Base-by-base conservation (phyloP, 2,797 vertebrate genomes). In the Alfaro cultratus region DNA sequence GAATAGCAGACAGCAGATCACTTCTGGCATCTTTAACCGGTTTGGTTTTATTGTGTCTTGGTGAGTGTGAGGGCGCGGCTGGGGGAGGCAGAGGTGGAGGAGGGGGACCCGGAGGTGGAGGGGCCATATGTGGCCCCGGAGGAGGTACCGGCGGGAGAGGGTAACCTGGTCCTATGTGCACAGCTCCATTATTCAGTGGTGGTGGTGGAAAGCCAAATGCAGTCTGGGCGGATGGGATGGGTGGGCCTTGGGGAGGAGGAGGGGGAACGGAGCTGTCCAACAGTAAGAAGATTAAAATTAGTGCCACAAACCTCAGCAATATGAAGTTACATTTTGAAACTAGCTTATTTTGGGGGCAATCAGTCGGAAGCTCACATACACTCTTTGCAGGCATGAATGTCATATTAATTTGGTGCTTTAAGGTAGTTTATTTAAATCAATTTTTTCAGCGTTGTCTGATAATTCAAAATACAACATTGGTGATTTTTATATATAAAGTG, bases 1-100 rank as follows among this genome's bases (percentile, higher is more conserved):
- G 96, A 84, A 97, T 97, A 11, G 97, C 97, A 0, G 97, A 97
- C 80, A 98, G 94, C 57, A 98, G 94, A 88, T 97, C 97, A 75
- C 97, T 97, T 78, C 97, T 96, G 1, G 95, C 95, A 0, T 97
- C 96, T 74, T 95, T 95, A 86, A 96, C 94, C 46, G 96, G 87
- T 74, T 91, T 96, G 23, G 93, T 87, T 82, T 96, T 94, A 6
- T 89, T 83, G 6, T 93, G 76, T 80, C 95, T 95, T 2, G 74
- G 29, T 0, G 7, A 90, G 82, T 43, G 91, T 86, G 31, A 94
- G 76, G 0, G 90, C 43, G 53, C 82, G 49, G 80, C 75, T 1
- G 85, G 85, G 0, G 90, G 91, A 53, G 91, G 94, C 7, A 88
- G 79, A 23, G 90, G 91, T 62, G 91, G 93, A 76, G 93, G 94